Evolutionary conservation across 2,113 vertebrate species (phyloP).

Genomic region (Brachypodius melanocephalos): DNA sequence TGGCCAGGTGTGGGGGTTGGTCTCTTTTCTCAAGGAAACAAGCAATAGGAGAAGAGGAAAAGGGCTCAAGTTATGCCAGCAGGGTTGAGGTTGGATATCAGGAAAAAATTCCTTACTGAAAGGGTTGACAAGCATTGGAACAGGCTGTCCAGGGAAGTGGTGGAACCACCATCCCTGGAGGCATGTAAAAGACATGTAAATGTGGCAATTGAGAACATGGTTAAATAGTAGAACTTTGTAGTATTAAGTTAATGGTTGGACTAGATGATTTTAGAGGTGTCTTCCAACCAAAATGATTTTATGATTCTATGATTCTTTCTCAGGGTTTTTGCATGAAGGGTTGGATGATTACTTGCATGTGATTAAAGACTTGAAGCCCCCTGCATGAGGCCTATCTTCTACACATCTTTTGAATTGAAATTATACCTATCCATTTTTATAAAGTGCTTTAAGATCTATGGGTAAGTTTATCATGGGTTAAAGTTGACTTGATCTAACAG

Average conservation of each 20-base stretch:
- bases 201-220: neutral
- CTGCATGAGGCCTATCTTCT: neutral
- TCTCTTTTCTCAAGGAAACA: neutral
- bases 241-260: neutral
- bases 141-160: neutral
- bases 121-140: neutral
- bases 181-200: neutral
- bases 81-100: neutral
- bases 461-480: neutral
- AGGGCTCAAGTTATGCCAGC: neutral
- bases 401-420: neutral
- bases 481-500: neutral
- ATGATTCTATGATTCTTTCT: neutral
- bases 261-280: neutral
- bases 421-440: neutral
- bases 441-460: neutral
- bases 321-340: neutral
- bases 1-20: no score
- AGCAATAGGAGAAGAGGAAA: neutral
- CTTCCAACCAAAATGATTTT: neutral
- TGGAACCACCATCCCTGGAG: neutral
- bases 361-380: neutral
- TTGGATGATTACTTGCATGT: neutral
- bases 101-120: neutral
- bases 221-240: neutral